These are phyloP conservation scores for Pseudomyrmex sp. DNA, from an alignment of 1,140 invertebrate species.

Conservation along the genomic window DNA sequence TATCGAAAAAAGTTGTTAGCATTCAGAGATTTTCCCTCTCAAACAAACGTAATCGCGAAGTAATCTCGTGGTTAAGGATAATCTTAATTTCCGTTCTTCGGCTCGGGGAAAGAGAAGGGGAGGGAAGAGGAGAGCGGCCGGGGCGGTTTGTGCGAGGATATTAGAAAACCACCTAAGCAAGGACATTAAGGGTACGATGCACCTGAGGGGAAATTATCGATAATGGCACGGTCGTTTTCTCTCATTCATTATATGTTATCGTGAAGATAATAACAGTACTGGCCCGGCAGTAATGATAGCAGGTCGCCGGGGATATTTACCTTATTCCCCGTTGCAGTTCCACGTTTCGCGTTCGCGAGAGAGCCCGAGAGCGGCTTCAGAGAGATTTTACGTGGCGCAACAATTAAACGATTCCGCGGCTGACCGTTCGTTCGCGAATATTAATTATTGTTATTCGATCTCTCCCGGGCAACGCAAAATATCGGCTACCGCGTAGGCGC, in stretches of 20 bases:
- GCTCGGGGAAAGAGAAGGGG: background rate
- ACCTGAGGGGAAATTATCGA: slow-evolving; percentile 74
- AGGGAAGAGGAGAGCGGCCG: background rate
- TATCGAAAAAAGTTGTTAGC: too few species aligned
- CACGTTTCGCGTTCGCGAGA: slow-evolving; percentile 19
- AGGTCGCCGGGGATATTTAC: slow-evolving; percentile 67
- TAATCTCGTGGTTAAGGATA: slow-evolving; percentile 44
- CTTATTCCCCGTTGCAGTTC: slow-evolving; percentile 40
- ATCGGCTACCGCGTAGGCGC: slow-evolving; percentile 26
- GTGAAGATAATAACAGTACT: slow-evolving; percentile 71
- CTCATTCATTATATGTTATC: slow-evolving; percentile 75
- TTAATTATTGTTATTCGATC: slow-evolving; percentile 69
- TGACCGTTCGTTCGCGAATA: slow-evolving; percentile 49
- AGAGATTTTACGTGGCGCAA: slow-evolving; percentile 55
- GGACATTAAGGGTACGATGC: slow-evolving; percentile 70
- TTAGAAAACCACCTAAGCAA: slow-evolving; percentile 73
- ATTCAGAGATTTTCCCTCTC: background rate
- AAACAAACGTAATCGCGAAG: background rate
- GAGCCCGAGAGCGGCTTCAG: too few species aligned
- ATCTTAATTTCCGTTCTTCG: slow-evolving; percentile 57
- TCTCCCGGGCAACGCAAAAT: slow-evolving; percentile 45
- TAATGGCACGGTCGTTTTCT: slow-evolving; percentile 74
- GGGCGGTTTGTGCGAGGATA: slow-evolving; percentile 30
- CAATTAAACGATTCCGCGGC: slow-evolving; percentile 62
- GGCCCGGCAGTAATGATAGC: slow-evolving; percentile 63